Percentiles rank a stretch among this genome's conserved stretches.
Evolutionary conservation across 2,888 invertebrate genomes (phyloP).

Genomic region (Oxycera nigricornis): DNA sequence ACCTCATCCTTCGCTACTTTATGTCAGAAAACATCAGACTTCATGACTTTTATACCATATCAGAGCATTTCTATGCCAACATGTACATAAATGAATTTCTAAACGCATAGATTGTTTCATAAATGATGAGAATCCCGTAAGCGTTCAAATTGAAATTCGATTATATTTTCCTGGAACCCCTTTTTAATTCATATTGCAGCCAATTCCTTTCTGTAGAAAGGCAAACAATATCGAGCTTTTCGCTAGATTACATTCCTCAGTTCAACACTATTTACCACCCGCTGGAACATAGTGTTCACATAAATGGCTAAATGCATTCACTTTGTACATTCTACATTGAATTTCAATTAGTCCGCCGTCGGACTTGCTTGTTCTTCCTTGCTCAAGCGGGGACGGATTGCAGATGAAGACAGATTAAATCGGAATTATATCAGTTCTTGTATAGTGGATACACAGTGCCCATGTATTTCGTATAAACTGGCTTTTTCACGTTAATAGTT

Average conservation of each 20-base stretch:
- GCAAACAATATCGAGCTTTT: background rate
- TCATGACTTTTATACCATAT: too few species aligned
- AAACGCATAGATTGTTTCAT: too few species aligned
- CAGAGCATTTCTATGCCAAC: too few species aligned
- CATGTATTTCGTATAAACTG: too few species aligned
- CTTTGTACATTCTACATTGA: conserved; percentile 16
- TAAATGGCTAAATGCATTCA: conserved; percentile 18
- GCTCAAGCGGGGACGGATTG: background rate
- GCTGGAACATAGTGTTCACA: background rate
- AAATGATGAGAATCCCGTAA: too few species aligned
- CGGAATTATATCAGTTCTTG: background rate
- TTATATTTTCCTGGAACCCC: too few species aligned
- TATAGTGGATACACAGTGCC: too few species aligned
- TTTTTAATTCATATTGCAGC: background rate
- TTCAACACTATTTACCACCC: conserved; percentile 2
- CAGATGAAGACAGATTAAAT: background rate
- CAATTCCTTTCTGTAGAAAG: background rate
- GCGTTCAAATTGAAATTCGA: too few species aligned
- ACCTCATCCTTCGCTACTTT: too few species aligned
- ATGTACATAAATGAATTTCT: too few species aligned
- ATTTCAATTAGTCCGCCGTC: conserved; percentile 17
- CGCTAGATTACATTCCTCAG: background rate
- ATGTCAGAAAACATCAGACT: too few species aligned
- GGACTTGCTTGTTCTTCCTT: background rate
- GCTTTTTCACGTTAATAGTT: too few species aligned